A percentile compares a stretch with the other conserved stretches of the same genome.
These are phyloP conservation scores for Pomacea maculata DNA, from an alignment of 1,140 invertebrate species.

Conservation along the genomic window DNA sequence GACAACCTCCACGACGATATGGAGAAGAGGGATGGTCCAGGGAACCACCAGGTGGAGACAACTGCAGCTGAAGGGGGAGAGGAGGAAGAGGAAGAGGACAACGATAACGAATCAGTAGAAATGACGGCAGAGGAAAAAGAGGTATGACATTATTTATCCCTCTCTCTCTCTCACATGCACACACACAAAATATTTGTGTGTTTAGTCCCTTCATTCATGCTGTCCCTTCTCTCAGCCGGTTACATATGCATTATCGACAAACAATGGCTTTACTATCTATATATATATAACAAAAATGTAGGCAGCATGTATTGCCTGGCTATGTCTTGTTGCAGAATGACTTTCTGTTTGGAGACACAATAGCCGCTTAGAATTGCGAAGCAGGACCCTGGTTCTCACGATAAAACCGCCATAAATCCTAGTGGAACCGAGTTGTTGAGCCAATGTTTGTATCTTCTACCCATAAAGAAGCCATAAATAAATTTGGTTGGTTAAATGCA, in stretches of 20 bases:
- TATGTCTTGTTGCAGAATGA: background rate
- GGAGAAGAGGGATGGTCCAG: background rate
- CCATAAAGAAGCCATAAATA: background rate
- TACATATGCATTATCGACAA: no score
- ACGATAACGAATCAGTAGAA: slow-evolving; percentile 27
- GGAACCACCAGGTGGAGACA: no score
- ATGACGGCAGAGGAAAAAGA: slow-evolving; percentile 31
- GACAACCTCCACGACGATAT: background rate
- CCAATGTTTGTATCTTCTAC: background rate
- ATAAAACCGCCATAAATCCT: no score
- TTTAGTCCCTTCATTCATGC: no score
- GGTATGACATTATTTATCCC: background rate
- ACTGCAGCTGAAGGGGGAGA: slow-evolving; percentile 7
- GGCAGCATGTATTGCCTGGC: no score
- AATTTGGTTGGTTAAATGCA: background rate
- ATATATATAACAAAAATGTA: no score
- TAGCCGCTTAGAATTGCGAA: no score
- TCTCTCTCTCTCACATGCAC: no score
- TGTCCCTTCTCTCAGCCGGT: no score
- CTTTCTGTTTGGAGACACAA: background rate
- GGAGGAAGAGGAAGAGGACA: slow-evolving; percentile 10
- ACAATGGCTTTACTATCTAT: no score
- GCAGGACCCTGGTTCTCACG: no score
- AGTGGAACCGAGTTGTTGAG: background rate
- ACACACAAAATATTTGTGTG: background rate